A percentile compares a stretch with the other conserved stretches of the same genome.
Evolutionary conservation across 2,888 invertebrate genomes (phyloP).

Genomic region (Endotricha flammealis): DNA sequence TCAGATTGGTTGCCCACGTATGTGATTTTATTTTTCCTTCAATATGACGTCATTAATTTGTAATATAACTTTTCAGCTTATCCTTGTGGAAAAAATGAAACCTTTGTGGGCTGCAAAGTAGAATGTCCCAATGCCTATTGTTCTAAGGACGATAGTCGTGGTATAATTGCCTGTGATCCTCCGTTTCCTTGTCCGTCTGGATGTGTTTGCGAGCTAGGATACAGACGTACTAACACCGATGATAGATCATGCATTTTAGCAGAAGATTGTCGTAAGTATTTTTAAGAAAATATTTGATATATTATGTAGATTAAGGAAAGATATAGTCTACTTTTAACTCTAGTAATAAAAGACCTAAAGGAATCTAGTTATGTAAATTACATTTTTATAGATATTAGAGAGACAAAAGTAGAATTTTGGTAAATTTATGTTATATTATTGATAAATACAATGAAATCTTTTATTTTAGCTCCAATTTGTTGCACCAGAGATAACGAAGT

Average conservation of each 20-base stretch:
- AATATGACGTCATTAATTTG: too few relatives aligned
- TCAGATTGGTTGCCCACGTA: too few relatives aligned
- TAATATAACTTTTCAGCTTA: constrained; percentile 27
- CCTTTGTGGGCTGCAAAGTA: constrained; percentile 20
- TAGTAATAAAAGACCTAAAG: too few relatives aligned
- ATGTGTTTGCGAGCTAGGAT: constrained; percentile 25
- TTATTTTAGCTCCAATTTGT: constrained; percentile 21
- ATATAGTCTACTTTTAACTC: too few relatives aligned
- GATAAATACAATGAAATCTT: background rate
- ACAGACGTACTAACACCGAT: constrained; percentile 19
- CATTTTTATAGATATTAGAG: too few relatives aligned
- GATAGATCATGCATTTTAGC: constrained; percentile 25
- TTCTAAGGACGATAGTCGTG: constrained; percentile 20
- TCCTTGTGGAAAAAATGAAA: constrained; percentile 25
- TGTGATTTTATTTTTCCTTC: constrained; percentile 1
- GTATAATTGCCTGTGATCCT: constrained; percentile 16
- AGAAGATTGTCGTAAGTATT: constrained; percentile 32
- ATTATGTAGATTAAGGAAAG: too few relatives aligned
- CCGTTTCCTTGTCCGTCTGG: constrained; percentile 24
- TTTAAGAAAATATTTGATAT: too few relatives aligned
- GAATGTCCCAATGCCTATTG: constrained; percentile 25
- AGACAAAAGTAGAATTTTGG: background rate
- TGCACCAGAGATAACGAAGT: constrained; percentile 25
- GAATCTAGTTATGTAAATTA: too few relatives aligned
- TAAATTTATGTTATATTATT: too few relatives aligned